phyloP scores from a whole-genome alignment of 1,140 invertebrate genomes.

The Drosophila seguyi region DNA sequence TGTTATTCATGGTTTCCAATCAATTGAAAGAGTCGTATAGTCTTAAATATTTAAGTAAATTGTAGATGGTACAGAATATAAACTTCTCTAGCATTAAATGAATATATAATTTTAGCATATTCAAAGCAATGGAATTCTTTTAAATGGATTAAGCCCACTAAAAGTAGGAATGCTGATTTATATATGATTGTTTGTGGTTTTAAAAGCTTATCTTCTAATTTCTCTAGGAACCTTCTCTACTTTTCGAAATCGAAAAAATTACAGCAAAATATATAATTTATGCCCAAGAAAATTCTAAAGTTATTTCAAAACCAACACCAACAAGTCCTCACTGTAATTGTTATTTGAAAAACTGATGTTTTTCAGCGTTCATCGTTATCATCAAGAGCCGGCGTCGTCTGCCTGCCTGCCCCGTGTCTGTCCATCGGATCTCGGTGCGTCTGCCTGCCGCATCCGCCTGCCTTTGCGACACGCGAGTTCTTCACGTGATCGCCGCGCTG shows the following conservation, averaged over 20 bases:
- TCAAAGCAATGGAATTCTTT: too few species aligned
- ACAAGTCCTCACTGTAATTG: conserved; percentile 34
- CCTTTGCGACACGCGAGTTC: conserved; percentile 42
- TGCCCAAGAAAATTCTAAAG: too few species aligned
- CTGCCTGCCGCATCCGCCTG: conserved; percentile 50
- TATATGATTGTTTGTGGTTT: too few species aligned
- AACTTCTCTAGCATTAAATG: too few species aligned
- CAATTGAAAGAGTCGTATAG: too few species aligned
- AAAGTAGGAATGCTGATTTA: too few species aligned
- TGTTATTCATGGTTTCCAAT: background rate
- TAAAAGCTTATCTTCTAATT: background rate
- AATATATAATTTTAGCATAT: too few species aligned
- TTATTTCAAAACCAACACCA: background rate
- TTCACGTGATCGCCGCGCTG: conserved; percentile 61
- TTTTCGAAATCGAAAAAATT: background rate
- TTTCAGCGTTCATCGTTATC: conserved; percentile 60
- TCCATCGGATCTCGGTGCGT: conserved; percentile 18
- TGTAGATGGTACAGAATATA: background rate
- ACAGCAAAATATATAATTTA: background rate
- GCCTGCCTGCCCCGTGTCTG: conserved; percentile 30
- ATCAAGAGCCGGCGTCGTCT: conserved; percentile 31
- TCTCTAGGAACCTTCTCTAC: background rate
- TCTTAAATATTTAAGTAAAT: background rate
- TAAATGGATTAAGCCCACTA: too few species aligned
- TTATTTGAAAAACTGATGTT: conserved; percentile 55